Evolutionary conservation across 2,888 invertebrate species (phyloP).

Genomic region (Fragum whitleyi): DNA sequence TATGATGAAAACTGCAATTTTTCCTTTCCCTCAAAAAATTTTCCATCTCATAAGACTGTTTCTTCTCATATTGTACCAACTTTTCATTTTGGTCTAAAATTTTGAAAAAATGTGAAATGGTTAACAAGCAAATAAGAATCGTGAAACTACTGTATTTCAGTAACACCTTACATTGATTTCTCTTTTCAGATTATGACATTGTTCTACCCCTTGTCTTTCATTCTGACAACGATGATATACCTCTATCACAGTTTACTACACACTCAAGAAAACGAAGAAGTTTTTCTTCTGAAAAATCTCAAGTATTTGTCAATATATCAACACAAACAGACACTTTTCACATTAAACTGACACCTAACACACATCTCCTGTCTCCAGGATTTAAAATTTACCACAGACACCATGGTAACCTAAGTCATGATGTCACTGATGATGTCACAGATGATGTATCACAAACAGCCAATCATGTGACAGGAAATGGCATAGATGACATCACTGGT

Average conservation of each 20-base stretch:
- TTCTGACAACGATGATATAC: slow-evolving; percentile 28
- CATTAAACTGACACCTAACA: slow-evolving; percentile 62
- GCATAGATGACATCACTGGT: slow-evolving; percentile 30
- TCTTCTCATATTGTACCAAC: too few relatives aligned
- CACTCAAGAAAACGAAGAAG: slow-evolving; percentile 36
- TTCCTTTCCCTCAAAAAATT: too few relatives aligned
- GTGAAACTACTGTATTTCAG: too few relatives aligned
- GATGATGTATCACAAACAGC: not conserved
- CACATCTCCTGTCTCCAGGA: slow-evolving; percentile 61
- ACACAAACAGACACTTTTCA: slow-evolving; percentile 66
- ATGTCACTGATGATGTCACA: slow-evolving; percentile 45
- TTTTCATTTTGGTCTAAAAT: too few relatives aligned
- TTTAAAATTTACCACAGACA: slow-evolving; percentile 68
- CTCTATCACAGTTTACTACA: slow-evolving; percentile 24
- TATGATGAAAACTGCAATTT: too few relatives aligned
- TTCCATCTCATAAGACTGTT: too few relatives aligned
- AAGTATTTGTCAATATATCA: slow-evolving; percentile 66
- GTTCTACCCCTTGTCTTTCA: slow-evolving; percentile 60
- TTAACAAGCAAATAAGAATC: too few relatives aligned
- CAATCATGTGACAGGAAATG: slow-evolving; percentile 50
- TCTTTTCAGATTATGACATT: slow-evolving; percentile 65
- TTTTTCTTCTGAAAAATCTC: slow-evolving; percentile 30
- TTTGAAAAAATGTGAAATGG: too few relatives aligned
- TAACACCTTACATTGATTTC: too few relatives aligned
- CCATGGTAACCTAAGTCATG: slow-evolving; percentile 34